Evolutionary conservation across 2,888 invertebrate species (phyloP), one percentile per base, ranked within the genome.

Genomic region (Conchocele bisecta): DNA sequence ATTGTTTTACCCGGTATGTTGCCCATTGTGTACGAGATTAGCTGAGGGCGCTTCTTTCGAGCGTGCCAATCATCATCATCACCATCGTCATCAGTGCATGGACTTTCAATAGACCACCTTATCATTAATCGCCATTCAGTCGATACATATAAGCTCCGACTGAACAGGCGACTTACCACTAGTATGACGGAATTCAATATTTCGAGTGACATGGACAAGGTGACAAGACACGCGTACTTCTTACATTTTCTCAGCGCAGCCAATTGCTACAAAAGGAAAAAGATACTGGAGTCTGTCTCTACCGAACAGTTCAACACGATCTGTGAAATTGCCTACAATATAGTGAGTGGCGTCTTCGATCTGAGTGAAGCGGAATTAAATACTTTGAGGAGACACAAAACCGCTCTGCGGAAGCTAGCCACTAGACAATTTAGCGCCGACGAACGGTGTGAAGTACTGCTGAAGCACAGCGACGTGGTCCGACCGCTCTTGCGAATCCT

Each of bases 291-390:
- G 29, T 41, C 29, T 7, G 29, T 41, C 5, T 58, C 57, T 3
- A 41, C 42, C 13, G 29, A 58, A 15, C 44, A 58, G 33, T 33
- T 58, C 2, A 29, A 26, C 9, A 33, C 44, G 5, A n/a, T 58
- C 13, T 24, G 44, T 2, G 57, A 58, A 22, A 58, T 42, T 3
- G 31, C 42, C 22, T 44, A 29, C 28, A 58, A 58, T 20, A 29
- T 58, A 9, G 26, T 58, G 6, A 33, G 31, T 24, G 44, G 57
- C 31, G 31, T 42, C 4, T 42, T 44, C 33, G 31, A 44, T 22
- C 41, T 58, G 29, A 29, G 44, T n/a, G 44, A 58, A n/a, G n/a
- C 20, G 4, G 42, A 58, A n/a, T 41, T 58, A 17, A 6, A 22
- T 13, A 44, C 5, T 15, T 31, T 58, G 11, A 39, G 24, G 5